These are phyloP conservation scores for Spondyliosoma cantharus DNA, from an alignment of 2,797 vertebrate genomes.

Conservation along the genomic window DNA sequence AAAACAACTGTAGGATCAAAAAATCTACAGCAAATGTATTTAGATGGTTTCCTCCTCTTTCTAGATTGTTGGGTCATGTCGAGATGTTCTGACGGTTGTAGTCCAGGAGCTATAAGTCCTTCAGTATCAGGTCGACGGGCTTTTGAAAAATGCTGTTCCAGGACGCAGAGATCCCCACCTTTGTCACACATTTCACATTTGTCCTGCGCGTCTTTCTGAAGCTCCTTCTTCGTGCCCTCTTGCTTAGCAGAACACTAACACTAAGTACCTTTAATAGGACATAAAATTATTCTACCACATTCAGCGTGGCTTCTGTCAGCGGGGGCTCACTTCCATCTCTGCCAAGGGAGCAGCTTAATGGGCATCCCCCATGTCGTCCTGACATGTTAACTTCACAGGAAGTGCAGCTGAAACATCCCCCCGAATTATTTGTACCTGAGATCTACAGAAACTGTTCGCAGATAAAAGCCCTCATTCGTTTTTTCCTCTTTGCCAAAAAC, in stretches of 20 bases:
- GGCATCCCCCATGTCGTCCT: conserved; percentile 15
- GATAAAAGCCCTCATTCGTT: conserved; percentile 30
- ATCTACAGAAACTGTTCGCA: conserved; percentile 31
- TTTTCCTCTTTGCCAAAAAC: conserved; percentile 39
- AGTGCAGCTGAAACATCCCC: conserved; percentile 16
- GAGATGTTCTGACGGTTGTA: neutral
- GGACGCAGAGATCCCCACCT: neutral
- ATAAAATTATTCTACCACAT: conserved; percentile 24
- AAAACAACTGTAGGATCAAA: no score
- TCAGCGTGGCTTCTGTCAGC: conserved; percentile 6
- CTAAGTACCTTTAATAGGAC: conserved; percentile 19
- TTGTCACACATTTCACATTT: conserved; percentile 1
- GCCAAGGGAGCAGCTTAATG: conserved; percentile 24
- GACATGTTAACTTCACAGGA: conserved; percentile 38
- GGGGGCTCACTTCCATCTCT: conserved; percentile 29
- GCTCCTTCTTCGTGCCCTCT: conserved; percentile 5
- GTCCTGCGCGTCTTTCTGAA: conserved; percentile 8
- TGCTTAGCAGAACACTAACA: conserved; percentile 20
- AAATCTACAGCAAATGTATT: no score
- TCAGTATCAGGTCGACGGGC: neutral
- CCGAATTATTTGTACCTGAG: conserved; percentile 36
- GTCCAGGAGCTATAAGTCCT: neutral
- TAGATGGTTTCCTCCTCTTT: neutral
- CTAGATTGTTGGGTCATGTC: neutral
- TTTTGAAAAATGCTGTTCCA: neutral